phyloP scores from a whole-genome alignment of 1,140 invertebrate species.

The Chrysoperla carnea region DNA sequence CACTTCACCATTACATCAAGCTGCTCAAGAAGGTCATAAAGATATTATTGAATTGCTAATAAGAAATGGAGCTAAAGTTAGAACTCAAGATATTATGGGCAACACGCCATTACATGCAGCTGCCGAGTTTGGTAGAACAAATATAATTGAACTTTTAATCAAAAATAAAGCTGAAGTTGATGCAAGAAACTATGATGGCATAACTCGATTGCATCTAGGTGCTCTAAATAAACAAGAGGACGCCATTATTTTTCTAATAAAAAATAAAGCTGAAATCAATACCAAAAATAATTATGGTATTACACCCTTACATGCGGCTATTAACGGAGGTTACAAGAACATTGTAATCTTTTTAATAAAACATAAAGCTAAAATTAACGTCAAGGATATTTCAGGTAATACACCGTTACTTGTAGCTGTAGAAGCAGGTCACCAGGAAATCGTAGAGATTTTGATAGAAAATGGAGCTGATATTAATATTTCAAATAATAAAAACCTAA shows the following conservation, averaged over 20 bases:
- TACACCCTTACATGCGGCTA: conserved; percentile 11
- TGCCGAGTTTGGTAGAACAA: not conserved
- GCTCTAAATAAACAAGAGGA: conserved; percentile 55
- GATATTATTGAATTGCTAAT: conserved; percentile 5
- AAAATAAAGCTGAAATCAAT: conserved; percentile 7
- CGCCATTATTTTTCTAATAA: conserved; percentile 8
- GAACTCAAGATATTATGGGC: not conserved
- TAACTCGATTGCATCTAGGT: conserved; percentile 27
- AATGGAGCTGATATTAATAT: conserved; percentile 8
- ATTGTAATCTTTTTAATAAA: conserved; percentile 9
- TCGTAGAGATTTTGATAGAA: conserved; percentile 11
- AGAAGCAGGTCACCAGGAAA: conserved; percentile 25
- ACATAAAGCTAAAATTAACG: conserved; percentile 5
- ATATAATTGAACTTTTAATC: conserved; percentile 2
- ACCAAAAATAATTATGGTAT: conserved; percentile 5
- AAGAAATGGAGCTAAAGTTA: conserved; percentile 3
- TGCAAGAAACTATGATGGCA: conserved; percentile 1
- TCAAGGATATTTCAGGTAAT: conserved; percentile 3
- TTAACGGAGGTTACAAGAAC: conserved; percentile 53
- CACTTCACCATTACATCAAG: conserved; percentile 10
- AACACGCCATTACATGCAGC: not conserved
- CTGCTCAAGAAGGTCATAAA: conserved; percentile 3
- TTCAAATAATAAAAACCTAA: conserved; percentile 4
- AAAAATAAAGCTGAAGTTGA: conserved; percentile 3
- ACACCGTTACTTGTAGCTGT: conserved; percentile 29